Percentiles rank a stretch among this genome's conserved stretches.
These are phyloP conservation scores for Spodoptera exigua DNA, from an alignment of 2,888 invertebrate species.

Conservation along the genomic window DNA sequence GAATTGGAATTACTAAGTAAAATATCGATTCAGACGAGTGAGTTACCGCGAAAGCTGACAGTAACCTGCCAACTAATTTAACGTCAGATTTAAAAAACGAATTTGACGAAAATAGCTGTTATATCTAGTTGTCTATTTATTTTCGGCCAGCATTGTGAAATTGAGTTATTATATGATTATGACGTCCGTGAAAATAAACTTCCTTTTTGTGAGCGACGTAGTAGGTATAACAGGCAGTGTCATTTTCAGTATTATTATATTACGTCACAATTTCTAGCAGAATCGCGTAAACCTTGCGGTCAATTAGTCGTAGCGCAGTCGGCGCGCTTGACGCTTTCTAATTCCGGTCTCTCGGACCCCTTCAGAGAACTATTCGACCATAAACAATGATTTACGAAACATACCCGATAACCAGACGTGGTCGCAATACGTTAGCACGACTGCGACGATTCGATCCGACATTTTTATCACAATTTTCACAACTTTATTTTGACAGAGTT, in stretches of 20 bases:
- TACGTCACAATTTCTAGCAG: conserved; percentile 78
- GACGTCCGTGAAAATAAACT: conserved; percentile 34
- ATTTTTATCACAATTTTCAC: conserved; percentile 75
- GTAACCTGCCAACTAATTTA: conserved; percentile 48
- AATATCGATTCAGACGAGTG: conserved; percentile 38
- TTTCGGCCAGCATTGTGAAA: conserved; percentile 16
- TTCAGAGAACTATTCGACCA: conserved; percentile 83
- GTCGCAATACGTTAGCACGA: conserved; percentile 71
- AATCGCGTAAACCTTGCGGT: conserved; percentile 85
- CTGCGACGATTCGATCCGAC: conserved; percentile 69
- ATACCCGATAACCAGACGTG: conserved; percentile 69
- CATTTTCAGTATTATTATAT: conserved; percentile 64
- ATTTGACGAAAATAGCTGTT: conserved; percentile 22
- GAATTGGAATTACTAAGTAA: conserved; percentile 22
- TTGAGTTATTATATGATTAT: conserved; percentile 26
- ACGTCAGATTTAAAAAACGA: conserved; percentile 47
- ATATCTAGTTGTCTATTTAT: conserved; percentile 8
- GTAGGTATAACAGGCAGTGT: conserved; percentile 26
- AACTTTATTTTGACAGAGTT: conserved; percentile 60
- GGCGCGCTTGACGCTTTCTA: conserved; percentile 86
- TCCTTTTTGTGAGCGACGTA: conserved; percentile 17
- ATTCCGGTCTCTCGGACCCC: conserved; percentile 82
- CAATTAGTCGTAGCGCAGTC: conserved; percentile 82
- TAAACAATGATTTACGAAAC: conserved; percentile 87
- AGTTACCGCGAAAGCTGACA: conserved; percentile 44